Evolutionary conservation across 1,140 invertebrate species (phyloP).

Genomic region (Pseudomyrmex dendroicus): DNA sequence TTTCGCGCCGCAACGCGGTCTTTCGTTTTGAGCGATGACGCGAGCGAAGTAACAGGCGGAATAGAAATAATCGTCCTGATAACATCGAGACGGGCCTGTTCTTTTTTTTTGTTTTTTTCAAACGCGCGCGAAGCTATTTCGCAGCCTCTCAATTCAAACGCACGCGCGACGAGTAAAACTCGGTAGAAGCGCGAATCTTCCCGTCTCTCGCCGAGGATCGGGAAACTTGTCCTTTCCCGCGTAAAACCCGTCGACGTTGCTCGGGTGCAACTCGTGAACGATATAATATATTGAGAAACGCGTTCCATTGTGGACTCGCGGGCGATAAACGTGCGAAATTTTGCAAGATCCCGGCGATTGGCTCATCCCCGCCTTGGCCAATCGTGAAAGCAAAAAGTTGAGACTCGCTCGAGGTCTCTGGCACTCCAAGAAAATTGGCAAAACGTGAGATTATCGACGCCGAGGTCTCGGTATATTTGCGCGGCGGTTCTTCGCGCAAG

Average conservation of each 20-base stretch:
- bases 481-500: no score
- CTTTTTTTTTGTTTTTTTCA: no score
- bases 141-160: background rate
- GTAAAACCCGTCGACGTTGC: background rate
- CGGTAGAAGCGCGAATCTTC: no score
- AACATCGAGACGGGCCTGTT: background rate
- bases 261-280: background rate
- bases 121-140: background rate
- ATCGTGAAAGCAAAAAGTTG: slow-evolving; percentile 38
- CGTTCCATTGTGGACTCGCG: background rate
- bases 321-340: slow-evolving; percentile 25
- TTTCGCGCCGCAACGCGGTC: no score
- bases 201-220: no score
- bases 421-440: no score
- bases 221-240: no score
- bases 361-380: slow-evolving; percentile 10
- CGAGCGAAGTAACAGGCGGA: slow-evolving; percentile 25
- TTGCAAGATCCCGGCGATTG: slow-evolving; percentile 45
- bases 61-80: slow-evolving; percentile 25
- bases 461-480: no score
- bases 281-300: slow-evolving; percentile 20
- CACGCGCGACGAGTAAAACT: no score
- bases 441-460: no score
- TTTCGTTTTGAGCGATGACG: slow-evolving; percentile 25
- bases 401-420: no score